phyloP scores from a whole-genome alignment of 2,113 vertebrate genomes.

The Hippocampus mohnikei region DNA sequence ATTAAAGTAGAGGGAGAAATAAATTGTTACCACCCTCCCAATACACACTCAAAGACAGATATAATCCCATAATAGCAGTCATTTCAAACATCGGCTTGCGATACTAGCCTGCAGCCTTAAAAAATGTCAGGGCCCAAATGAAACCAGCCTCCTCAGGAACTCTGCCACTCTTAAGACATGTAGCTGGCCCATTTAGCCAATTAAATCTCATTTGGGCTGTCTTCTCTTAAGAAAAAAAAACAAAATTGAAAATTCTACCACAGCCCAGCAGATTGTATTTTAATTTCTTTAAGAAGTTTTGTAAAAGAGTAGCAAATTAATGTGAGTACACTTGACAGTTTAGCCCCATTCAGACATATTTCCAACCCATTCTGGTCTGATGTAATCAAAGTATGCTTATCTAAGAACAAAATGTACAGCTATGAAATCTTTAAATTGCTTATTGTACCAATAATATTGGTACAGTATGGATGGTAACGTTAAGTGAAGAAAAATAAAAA shows the following conservation, averaged over 20 bases:
- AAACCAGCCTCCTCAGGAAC: conserved; percentile 13
- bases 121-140: conserved; percentile 22
- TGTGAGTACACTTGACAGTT: neutral
- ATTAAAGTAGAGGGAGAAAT: no score
- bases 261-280: conserved; percentile 10
- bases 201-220: conserved; percentile 56
- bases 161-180: conserved; percentile 22
- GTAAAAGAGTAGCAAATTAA: neutral
- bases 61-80: conserved; percentile 65
- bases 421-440: neutral
- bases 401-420: neutral
- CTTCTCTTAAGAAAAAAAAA: conserved; percentile 50
- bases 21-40: conserved; percentile 6
- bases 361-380: neutral
- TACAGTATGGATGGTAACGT: neutral
- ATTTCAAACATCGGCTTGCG: conserved; percentile 61
- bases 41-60: conserved; percentile 55
- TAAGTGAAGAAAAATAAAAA: neutral
- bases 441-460: no score
- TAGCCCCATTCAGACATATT: neutral
- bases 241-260: conserved; percentile 29
- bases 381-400: neutral
- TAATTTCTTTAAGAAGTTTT: conserved; percentile 14
- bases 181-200: conserved; percentile 33
- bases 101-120: conserved; percentile 27